phyloP scores from a whole-genome alignment of 2,113 vertebrate genomes.

The Phylloscopus whistleri region DNA sequence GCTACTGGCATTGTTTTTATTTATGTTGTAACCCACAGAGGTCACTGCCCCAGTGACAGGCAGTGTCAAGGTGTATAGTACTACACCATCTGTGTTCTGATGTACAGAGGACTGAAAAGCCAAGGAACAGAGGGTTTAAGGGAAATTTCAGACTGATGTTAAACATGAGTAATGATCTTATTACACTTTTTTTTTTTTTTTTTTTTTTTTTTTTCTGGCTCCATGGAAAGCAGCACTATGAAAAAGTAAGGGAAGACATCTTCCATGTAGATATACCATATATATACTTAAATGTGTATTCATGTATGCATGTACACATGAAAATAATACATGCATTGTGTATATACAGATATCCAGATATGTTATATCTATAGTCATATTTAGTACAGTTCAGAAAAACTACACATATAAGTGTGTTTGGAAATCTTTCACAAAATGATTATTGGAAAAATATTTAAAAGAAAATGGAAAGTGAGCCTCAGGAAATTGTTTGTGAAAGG shows the following conservation, averaged over 20 bases:
- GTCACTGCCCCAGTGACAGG: neutral
- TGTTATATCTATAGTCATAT: neutral
- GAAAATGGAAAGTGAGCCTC: neutral
- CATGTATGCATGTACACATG: neutral
- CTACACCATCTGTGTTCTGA: neutral
- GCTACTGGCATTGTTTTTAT: neutral
- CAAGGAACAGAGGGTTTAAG: neutral
- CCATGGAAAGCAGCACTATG: neutral
- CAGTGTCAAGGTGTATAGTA: neutral
- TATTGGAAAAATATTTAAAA: neutral
- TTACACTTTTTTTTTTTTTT: neutral
- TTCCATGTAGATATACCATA: neutral
- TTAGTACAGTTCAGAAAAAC: neutral
- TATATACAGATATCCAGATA: neutral
- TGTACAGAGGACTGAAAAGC: neutral
- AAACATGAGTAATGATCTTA: neutral
- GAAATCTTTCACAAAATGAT: neutral
- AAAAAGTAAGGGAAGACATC: neutral
- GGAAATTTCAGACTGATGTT: neutral
- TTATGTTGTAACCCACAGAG: neutral
- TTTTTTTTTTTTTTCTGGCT: neutral
- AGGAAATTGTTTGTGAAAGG: neutral
- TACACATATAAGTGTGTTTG: rapidly evolving
- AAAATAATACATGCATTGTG: rapidly evolving
- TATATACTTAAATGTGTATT: neutral